Evolutionary conservation across 1,140 invertebrate genomes (phyloP), one percentile per base, ranked within the genome.

Genomic region (Trichoplusia ni): DNA sequence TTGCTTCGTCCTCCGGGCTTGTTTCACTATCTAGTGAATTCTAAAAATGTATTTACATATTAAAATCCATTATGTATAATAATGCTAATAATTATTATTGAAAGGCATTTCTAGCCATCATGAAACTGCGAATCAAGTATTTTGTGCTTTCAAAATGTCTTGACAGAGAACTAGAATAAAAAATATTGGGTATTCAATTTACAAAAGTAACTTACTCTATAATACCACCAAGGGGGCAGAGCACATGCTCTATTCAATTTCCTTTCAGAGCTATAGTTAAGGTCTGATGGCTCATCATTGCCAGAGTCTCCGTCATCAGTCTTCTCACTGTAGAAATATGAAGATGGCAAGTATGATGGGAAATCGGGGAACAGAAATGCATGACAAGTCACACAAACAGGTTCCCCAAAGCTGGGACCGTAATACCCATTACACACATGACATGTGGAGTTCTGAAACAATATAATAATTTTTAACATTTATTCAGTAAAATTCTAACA

Each of bases 291-390:
- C 82, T 98, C 97, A 83, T 98, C 97, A 82, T 97, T 98, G 2
- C 97, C 97, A 0, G 96, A 98, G 82, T 98, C 97, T 77, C 96
- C 96, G 74, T 97, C 96, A 83, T 97, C 97, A 13, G 95, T 96
- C 90, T 97, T 96, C 93, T 97, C 90, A 71, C 86, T 91, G 61
- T 74, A 87, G 69, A 91, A 89, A 67, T 93, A 93, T 44, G 93
- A 92, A 44, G 92, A 91, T 67, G 92, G 92, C 29, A 92, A 70
- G 63, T 91, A 82, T 35, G 92, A 92, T 2, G 95, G 93, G 71
- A 97, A 95, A 82, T 95, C 94, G 4, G 96, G 95, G 83, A 96
- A 98, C 3, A 99, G 86, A 91, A 98, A 98, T 46, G 96, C 92
- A 88, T 99, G 98, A 79, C 98, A 99, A 0, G 96, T 98, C 4